Base-by-base conservation (phyloP, 2,888 invertebrate genomes). In the Dryobota labecula region DNA sequence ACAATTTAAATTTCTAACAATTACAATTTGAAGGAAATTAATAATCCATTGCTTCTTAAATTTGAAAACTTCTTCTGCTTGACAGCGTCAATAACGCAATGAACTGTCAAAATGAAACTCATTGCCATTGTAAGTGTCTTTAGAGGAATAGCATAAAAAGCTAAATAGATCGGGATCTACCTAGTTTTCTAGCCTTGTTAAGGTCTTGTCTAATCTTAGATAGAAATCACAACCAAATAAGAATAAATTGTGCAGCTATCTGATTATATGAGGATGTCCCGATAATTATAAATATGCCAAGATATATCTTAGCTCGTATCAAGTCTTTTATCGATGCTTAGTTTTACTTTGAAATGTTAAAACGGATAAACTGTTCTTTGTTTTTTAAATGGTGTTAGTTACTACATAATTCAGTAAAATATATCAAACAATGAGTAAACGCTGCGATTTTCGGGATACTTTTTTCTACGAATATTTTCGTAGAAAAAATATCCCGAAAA, bases 211-310 rank as follows among this genome's bases (percentile, higher is more conserved):
- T 61, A 36, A 61, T 61, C 54, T 49, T 1, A 24, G 47, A 67
- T 67, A 67, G 27, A 41, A 53, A 58, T 53, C 51, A 43, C n/a
- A 61, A 61, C 4, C 3, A 76, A 63, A 70, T 70, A 41, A 13
- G 13, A 70, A 77, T 77, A 70, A 77, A 75, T 63, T 63, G 47
- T 15, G 15, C 15, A 18, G 49, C 6, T 77, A 63, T 70, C 47
- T 36, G 41, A 70, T 58, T 38, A 27, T 24, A 56, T 41, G 38
- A 57, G 30, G 18, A 57, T 69, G 30, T 62, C 43, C 27, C 15
- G n/a, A 70, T 60, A 41, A 41, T 41, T 45, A 68, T 61, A n/a
- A n/a, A n/a, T n/a, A 69, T 54, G 54, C 33, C 8, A 11, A 51
- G 57, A 53, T 58, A 30, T 75, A 58, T 75, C 57, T 53, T 15